Conservation (phyloP, 2,797 vertebrate species). For the Peromyscus melanophrys region DNA sequence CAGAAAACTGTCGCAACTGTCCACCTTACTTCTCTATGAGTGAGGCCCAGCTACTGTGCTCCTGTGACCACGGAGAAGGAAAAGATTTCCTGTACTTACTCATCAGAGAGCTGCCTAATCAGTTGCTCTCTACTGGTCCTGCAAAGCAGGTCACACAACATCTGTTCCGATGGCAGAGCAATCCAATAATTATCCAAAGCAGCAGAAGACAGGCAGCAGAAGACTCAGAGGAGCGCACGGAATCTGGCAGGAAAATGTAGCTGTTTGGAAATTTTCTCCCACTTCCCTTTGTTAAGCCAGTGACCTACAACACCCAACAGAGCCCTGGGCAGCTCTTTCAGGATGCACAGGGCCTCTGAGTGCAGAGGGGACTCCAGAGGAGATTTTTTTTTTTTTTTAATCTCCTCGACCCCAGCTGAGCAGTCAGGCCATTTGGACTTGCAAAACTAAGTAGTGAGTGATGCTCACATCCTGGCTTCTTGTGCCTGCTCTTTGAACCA, state of each 20-base stretch:
- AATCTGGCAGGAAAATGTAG: constrained; percentile 23
- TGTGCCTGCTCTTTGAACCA: not conserved
- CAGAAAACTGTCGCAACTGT: not conserved
- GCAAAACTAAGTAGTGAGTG: constrained; percentile 39
- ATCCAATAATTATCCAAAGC: constrained; percentile 80
- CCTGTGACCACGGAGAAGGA: constrained; percentile 33
- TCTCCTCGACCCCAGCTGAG: not conserved
- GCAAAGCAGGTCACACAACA: constrained; percentile 68
- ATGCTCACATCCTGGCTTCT: not conserved
- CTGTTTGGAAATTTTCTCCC: not conserved
- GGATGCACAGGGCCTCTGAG: constrained; percentile 47
- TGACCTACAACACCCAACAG: constrained; percentile 43
- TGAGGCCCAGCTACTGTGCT: not conserved
- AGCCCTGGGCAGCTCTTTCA: not conserved
- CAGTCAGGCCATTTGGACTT: not conserved
- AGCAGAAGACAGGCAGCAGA: constrained; percentile 35
- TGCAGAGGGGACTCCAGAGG: not conserved
- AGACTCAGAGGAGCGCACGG: not conserved
- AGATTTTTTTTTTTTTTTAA: not conserved
- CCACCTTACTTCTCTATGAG: not conserved
- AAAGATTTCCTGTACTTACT: not conserved
- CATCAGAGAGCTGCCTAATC: constrained; percentile 30
- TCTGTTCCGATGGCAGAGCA: constrained; percentile 63
- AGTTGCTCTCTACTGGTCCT: not conserved
- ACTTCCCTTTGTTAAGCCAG: not conserved